Percentiles rank a stretch among this genome's conserved stretches.
phyloP scores from a whole-genome alignment of 2,113 vertebrate species.

The Osmerus eperlanus region DNA sequence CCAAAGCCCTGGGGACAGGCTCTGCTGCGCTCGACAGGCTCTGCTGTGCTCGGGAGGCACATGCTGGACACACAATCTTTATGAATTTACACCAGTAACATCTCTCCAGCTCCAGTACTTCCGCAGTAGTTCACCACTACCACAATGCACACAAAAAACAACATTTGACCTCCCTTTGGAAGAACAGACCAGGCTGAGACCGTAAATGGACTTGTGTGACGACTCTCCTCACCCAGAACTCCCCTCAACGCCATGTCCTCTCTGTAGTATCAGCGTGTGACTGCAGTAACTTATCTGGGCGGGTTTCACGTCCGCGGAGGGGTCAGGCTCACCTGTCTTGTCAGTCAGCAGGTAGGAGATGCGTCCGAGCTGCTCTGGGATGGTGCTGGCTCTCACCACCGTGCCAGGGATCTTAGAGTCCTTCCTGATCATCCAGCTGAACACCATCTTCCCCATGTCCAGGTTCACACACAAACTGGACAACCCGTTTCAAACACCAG shows the following conservation, averaged over 20 bases:
- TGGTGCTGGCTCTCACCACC: constrained; percentile 93
- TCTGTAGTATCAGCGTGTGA: no score
- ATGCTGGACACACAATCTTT: constrained; percentile 31
- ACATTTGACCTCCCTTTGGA: no score
- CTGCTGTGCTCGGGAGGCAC: constrained; percentile 28
- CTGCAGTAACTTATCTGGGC: no score
- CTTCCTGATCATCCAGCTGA: constrained; percentile 96
- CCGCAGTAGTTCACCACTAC: no score
- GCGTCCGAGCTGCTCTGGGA: constrained; percentile 93
- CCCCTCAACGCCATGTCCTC: no score
- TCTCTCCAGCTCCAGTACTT: constrained; percentile 26
- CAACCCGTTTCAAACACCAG: neutral
- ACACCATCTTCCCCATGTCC: constrained; percentile 99
- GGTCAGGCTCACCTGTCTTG: constrained; percentile 83
- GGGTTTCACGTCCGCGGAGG: no score
- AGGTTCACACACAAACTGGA: constrained; percentile 91
- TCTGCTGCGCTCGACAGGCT: constrained; percentile 25
- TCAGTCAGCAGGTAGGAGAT: constrained; percentile 97
- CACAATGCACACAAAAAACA: no score
- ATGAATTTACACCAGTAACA: constrained; percentile 41
- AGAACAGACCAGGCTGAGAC: no score
- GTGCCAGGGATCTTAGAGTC: constrained; percentile 95
- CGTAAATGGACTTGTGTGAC: no score
- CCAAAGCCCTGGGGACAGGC: constrained; percentile 35
- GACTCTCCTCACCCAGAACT: no score